Conservation (phyloP, 2,113 vertebrate genomes). For the Centrocercus urophasianus region DNA sequence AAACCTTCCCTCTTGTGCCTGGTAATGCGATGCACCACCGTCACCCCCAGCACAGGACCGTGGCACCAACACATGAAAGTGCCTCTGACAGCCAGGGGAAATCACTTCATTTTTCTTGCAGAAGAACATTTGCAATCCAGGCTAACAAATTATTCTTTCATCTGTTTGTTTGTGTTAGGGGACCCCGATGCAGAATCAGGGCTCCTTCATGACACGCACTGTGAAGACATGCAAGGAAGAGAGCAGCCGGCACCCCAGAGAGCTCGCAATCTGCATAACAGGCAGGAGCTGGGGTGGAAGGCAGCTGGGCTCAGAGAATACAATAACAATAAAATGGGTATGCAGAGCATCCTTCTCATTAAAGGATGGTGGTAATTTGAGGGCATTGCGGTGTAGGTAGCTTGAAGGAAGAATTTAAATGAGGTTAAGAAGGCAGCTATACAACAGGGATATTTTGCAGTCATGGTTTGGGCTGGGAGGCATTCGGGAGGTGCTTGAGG, state of each 20-base stretch:
- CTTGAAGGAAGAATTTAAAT: conserved; percentile 71
- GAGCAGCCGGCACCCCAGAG: conserved; percentile 59
- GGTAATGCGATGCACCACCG: conserved; percentile 42
- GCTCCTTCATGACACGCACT: conserved; percentile 15
- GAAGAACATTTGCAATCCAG: conserved; percentile 44
- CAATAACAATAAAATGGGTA: conserved; percentile 56
- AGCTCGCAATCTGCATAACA: conserved; percentile 62
- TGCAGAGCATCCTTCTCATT: conserved; percentile 58
- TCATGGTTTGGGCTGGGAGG: conserved; percentile 34
- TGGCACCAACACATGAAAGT: conserved; percentile 23
- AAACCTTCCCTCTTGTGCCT: conserved; percentile 44
- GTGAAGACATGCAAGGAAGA: conserved; percentile 49
- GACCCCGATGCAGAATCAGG: conserved; percentile 27
- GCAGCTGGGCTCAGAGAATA: conserved; percentile 63
- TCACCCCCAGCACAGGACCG: conserved; percentile 29
- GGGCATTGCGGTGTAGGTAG: conserved; percentile 39
- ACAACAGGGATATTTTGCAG: conserved; percentile 62
- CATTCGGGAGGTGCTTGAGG: conserved; percentile 28
- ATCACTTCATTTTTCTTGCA: conserved; percentile 54
- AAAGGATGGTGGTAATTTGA: conserved; percentile 63
- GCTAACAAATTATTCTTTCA: conserved; percentile 63
- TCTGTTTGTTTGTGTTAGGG: conserved; percentile 35
- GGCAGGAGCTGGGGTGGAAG: conserved; percentile 33
- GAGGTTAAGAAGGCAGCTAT: conserved; percentile 60
- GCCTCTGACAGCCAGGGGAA: conserved; percentile 54